Base-by-base conservation (phyloP, 2,113 vertebrate species). In the Platysternon megacephalum region DNA sequence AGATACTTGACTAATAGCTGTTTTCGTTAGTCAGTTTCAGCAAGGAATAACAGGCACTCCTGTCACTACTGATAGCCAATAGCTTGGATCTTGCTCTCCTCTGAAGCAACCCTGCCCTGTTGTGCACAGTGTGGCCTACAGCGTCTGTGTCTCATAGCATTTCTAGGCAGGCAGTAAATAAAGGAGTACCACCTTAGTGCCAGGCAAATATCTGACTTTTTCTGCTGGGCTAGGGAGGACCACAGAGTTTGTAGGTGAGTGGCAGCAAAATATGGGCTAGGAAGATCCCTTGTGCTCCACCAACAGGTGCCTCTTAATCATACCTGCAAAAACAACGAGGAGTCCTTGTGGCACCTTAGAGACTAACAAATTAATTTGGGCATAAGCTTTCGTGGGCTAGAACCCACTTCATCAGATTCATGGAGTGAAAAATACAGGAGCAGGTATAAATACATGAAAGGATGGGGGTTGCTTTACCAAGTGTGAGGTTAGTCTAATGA, bases 261-360 rank as follows among this genome's bases (percentile, higher is more conserved):
- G 48, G 56, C 0, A 4, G 44, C 0, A 0, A 93, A 28, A 32
- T 12, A 22, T 48, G 76, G 76, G 12, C 76, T 14, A 13, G 17
- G 28, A 32, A 48, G 76, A 29, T 79, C 29, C 22, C 46, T 56
- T 26, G 10, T 56, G 11, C 7, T 4, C 48, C 13, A 28, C 46
- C 44, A 44, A 29, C 76, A 79, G 28, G 76, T 17, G 28, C 48
- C 26, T 48, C 17, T 79, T 10, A 29, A 48, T 79, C 28, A 48
- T 48, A 10, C 11, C 48, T 16, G 2, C 2, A 49, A 49, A 49
- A 49, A 14, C 4, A 14, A 14, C 1, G 49, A 49, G 49, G 13
- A 14, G 49, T 49, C 13, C 49, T 49, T 49, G 49, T 49, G 49
- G 49, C 49, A 49, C 14, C 49, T 49, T 49, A 49, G 49, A 49